These are phyloP conservation scores for Orbicella faveolata DNA, from an alignment of 64 coral and sea anemone genomes.

Conservation along the genomic window DNA sequence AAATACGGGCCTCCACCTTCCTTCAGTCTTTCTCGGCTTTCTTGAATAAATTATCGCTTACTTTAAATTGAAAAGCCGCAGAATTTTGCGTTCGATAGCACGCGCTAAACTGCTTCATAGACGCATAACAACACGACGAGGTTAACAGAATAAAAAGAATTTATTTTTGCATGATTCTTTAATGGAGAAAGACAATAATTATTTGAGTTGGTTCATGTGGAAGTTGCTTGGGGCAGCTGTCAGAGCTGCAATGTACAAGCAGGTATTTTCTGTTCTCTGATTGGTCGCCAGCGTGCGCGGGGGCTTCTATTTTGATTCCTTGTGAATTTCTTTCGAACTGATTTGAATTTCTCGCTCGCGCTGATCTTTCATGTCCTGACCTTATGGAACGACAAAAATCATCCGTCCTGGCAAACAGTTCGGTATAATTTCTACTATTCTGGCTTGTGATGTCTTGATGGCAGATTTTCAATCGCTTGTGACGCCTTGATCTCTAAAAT, in stretches of 20 bases:
- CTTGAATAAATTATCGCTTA: slow-evolving; percentile 33
- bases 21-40: not conserved
- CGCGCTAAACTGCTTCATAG: not conserved
- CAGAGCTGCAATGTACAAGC: not conserved
- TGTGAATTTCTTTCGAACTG: slow-evolving; percentile 35
- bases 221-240: slow-evolving; percentile 34
- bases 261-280: slow-evolving; percentile 27
- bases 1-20: slow-evolving; percentile 25
- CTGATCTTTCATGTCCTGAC: slow-evolving; percentile 39
- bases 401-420: slow-evolving; percentile 4
- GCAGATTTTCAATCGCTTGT: not conserved
- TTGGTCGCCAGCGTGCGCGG: slow-evolving; percentile 24
- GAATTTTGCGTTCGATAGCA: not conserved
- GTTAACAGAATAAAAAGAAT: not conserved
- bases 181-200: not conserved
- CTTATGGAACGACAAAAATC: slow-evolving; percentile 25
- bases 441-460: slow-evolving; percentile 27
- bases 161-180: not conserved
- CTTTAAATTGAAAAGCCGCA: not conserved
- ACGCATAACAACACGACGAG: not conserved
- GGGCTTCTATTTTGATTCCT: slow-evolving; percentile 47
- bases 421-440: not conserved
- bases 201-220: slow-evolving; percentile 4
- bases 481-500: not conserved
- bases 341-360: slow-evolving; percentile 37